Conservation (phyloP, 2,797 vertebrate genomes). For the Pygocentrus nattereri region DNA sequence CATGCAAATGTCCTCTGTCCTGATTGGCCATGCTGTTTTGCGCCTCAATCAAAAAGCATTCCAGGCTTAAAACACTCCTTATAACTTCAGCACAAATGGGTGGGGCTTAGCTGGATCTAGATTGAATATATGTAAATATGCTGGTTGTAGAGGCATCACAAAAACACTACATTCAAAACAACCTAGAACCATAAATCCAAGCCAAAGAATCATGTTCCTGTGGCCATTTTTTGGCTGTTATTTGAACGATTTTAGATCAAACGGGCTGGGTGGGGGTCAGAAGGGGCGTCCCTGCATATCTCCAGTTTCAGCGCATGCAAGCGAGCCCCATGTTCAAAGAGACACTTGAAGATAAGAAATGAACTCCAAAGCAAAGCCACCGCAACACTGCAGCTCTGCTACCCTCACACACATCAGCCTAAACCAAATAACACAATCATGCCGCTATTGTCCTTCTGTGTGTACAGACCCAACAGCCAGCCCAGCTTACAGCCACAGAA, state of each 20-base stretch:
- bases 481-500: conserved; percentile 15
- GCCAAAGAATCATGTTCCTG: too few species aligned
- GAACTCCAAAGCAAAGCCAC: conserved; percentile 1
- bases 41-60: neutral
- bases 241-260: neutral
- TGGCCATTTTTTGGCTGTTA: neutral
- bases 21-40: too few species aligned
- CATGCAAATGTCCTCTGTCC: neutral
- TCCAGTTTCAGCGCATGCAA: neutral
- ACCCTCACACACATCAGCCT: conserved; percentile 5
- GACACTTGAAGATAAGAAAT: conserved; percentile 25
- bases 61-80: neutral
- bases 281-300: neutral
- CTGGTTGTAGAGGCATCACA: too few species aligned
- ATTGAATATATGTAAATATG: too few species aligned
- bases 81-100: neutral
- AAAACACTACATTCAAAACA: too few species aligned
- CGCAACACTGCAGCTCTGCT: neutral
- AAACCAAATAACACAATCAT: conserved; percentile 18
- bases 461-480: neutral
- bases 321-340: neutral
- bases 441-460: conserved; percentile 27
- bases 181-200: too few species aligned
- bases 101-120: too few species aligned
- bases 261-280: neutral